These are phyloP conservation scores for Anoplophora glabripennis DNA, from an alignment of 1,140 invertebrate genomes.

Conservation along the genomic window DNA sequence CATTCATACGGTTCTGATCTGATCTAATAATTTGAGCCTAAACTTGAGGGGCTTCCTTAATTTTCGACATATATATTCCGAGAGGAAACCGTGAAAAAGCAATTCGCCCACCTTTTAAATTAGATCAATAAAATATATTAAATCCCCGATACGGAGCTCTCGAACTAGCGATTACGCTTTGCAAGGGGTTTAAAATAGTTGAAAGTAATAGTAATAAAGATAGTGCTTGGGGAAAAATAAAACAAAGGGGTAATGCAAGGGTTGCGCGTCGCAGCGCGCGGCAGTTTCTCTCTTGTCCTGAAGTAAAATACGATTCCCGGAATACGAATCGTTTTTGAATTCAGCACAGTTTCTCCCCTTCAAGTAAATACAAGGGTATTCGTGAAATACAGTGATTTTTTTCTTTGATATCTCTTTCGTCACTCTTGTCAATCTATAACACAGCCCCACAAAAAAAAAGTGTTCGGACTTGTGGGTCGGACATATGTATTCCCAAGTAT, in stretches of 20 bases:
- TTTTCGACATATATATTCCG: conserved; percentile 2
- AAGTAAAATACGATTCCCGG: background rate
- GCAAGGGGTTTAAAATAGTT: background rate
- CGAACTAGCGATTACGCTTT: background rate
- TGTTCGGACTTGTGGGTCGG: no score
- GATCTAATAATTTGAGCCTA: no score
- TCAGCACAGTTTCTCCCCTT: background rate
- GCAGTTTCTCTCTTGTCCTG: background rate
- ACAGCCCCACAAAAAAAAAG: no score
- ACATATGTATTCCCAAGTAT: no score
- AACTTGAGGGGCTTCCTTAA: conserved; percentile 5
- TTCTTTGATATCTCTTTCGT: no score
- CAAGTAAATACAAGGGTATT: no score
- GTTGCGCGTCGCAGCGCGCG: background rate
- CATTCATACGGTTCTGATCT: no score
- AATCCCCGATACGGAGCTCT: background rate
- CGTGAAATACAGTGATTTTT: no score
- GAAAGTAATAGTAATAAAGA: conserved; percentile 3
- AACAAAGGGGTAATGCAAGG: background rate
- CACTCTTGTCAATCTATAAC: no score
- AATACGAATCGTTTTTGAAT: background rate
- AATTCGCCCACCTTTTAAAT: background rate
- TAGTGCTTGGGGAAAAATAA: background rate
- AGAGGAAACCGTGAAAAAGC: conserved; percentile 2
- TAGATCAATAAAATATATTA: conserved; percentile 2